Percentiles rank a stretch among this genome's conserved stretches.
Conservation (phyloP, 2,113 vertebrate species). For the Clarias batrachus region DNA sequence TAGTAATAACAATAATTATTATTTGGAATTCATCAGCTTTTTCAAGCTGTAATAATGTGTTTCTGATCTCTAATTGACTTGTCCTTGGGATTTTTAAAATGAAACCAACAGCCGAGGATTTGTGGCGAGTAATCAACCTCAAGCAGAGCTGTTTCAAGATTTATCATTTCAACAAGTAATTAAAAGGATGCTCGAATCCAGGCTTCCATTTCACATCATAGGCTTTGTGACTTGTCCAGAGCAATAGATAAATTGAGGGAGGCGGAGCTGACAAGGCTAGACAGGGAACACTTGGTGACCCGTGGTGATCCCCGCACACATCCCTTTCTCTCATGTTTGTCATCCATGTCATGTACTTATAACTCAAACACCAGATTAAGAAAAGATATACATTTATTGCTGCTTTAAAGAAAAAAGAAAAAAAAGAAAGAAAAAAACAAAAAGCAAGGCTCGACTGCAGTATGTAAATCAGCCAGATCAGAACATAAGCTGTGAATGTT, state of each 20-base stretch:
- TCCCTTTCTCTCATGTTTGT: slow-evolving; percentile 61
- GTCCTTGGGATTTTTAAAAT: neutral
- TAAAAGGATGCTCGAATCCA: slow-evolving; percentile 3
- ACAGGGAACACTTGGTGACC: slow-evolving; percentile 6
- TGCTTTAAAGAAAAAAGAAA: slow-evolving; percentile 29
- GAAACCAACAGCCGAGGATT: slow-evolving; percentile 22
- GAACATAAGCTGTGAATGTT: slow-evolving; percentile 59
- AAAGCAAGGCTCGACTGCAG: slow-evolving; percentile 24
- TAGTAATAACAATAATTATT: neutral
- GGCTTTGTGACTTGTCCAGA: slow-evolving; percentile 40
- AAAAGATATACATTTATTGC: slow-evolving; percentile 51
- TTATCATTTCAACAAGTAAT: slow-evolving; percentile 33
- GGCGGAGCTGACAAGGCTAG: slow-evolving; percentile 10
- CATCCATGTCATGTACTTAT: slow-evolving; percentile 69
- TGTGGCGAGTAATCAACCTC: slow-evolving; percentile 22
- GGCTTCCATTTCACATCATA: slow-evolving; percentile 37
- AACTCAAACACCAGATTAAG: slow-evolving; percentile 55
- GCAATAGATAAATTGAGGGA: neutral
- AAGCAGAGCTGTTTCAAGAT: slow-evolving; percentile 34
- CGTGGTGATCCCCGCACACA: slow-evolving; percentile 43
- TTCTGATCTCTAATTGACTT: slow-evolving; percentile 6
- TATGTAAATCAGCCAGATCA: slow-evolving; percentile 54
- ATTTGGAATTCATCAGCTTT: neutral
- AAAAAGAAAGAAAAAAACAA: slow-evolving; percentile 48
- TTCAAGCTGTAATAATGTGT: neutral